Conservation (phyloP, 2,113 vertebrate genomes). For the Gallinago undulata region DNA sequence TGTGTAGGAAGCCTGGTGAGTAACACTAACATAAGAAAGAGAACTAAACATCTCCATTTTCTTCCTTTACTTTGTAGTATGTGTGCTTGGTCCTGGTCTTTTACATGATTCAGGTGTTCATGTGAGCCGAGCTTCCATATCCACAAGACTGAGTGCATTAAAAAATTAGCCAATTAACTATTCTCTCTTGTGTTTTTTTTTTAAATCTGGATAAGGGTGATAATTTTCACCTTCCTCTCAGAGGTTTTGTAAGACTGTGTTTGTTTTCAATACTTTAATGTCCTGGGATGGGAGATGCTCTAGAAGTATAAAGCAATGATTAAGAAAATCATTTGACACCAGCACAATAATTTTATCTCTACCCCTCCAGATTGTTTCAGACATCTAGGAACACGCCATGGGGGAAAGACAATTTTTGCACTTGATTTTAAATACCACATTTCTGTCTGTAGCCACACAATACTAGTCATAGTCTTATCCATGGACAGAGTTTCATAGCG, state of each 20-base stretch:
- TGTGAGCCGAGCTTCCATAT: not conserved
- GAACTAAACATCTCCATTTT: not conserved
- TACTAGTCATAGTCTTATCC: not conserved
- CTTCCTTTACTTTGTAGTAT: not conserved
- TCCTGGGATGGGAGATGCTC: not conserved
- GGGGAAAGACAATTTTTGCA: not conserved
- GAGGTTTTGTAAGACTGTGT: not conserved
- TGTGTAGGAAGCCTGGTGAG: not conserved
- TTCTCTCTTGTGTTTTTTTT: not conserved
- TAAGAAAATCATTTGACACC: not conserved
- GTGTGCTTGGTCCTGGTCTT: not conserved
- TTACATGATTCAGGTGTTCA: not conserved
- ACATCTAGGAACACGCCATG: not conserved
- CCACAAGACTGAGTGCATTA: not conserved
- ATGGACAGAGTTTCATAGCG: not conserved
- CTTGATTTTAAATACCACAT: not conserved
- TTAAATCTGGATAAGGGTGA: not conserved
- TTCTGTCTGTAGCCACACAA: not conserved
- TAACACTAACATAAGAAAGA: not conserved
- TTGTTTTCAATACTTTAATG: not conserved
- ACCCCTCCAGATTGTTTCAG: not conserved
- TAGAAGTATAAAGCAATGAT: not conserved
- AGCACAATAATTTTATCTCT: not conserved
- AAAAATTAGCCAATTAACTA: not conserved
- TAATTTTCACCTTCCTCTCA: not conserved